Conservation (phyloP, 2,888 invertebrate species). For the Amphiduros pacificus region DNA sequence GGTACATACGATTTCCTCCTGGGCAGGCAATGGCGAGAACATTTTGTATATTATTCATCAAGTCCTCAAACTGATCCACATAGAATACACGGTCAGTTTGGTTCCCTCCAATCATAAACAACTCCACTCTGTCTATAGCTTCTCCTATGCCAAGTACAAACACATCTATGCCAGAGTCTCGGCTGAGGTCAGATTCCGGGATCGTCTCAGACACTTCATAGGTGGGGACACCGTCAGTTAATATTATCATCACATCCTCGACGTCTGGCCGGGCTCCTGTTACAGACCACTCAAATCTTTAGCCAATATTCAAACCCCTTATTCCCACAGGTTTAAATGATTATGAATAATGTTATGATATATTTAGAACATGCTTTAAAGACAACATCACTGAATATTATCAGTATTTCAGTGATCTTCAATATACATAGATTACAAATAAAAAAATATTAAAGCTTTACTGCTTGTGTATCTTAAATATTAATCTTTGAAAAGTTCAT, state of each 20-base stretch:
- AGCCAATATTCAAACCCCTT: too few species aligned
- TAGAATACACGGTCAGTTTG: background rate
- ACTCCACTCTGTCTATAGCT: background rate
- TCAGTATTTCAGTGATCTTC: too few species aligned
- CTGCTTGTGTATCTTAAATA: too few species aligned
- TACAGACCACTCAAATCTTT: too few species aligned
- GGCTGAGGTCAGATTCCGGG: background rate
- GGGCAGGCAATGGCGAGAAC: background rate
- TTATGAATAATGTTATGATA: too few species aligned
- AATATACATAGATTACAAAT: too few species aligned
- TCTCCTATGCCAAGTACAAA: slow-evolving; percentile 1
- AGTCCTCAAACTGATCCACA: slow-evolving; percentile 1
- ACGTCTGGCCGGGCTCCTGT: background rate
- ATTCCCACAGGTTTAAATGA: too few species aligned
- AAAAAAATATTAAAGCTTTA: too few species aligned
- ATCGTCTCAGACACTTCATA: background rate
- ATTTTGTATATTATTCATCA: background rate
- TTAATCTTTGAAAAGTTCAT: too few species aligned
- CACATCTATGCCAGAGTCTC: background rate
- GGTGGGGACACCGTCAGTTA: slow-evolving; percentile 5
- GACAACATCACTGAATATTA: too few species aligned
- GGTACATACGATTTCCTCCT: too few species aligned
- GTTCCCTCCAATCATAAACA: background rate
- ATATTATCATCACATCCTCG: background rate
- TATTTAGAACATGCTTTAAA: too few species aligned